phyloP scores from a whole-genome alignment of 2,797 vertebrate genomes.

The Microcaecilia unicolor region DNA sequence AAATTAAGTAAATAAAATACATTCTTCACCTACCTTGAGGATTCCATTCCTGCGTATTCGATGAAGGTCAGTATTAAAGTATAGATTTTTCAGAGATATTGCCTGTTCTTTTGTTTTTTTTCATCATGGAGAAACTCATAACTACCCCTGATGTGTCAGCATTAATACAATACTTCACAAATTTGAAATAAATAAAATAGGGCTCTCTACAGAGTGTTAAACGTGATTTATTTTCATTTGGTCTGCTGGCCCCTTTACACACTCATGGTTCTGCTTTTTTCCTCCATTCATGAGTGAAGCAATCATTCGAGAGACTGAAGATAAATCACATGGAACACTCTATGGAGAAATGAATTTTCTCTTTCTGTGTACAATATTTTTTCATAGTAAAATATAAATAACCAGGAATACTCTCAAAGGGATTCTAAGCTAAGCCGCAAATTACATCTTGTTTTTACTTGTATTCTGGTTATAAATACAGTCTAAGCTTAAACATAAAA shows the following conservation, averaged over 20 bases:
- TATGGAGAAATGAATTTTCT: slow-evolving; percentile 15
- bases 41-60: too few relatives aligned
- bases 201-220: slow-evolving; percentile 12
- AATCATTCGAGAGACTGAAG: slow-evolving; percentile 4
- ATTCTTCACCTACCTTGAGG: too few relatives aligned
- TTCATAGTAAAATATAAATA: slow-evolving; percentile 16
- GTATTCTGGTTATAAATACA: too few relatives aligned
- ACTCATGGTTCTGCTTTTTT: slow-evolving; percentile 9
- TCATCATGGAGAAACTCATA: too few relatives aligned
- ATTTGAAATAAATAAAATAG: slow-evolving; percentile 5
- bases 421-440: too few relatives aligned
- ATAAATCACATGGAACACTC: slow-evolving; percentile 15
- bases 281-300: slow-evolving; percentile 13
- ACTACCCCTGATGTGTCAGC: too few relatives aligned
- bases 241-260: slow-evolving; percentile 17
- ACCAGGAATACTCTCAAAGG: slow-evolving; percentile 8
- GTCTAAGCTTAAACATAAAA: not conserved
- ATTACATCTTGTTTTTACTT: too few relatives aligned
- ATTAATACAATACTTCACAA: too few relatives aligned
- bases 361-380: slow-evolving; percentile 16
- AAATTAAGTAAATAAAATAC: too few relatives aligned
- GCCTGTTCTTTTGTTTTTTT: too few relatives aligned
- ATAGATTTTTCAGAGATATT: too few relatives aligned
- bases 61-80: too few relatives aligned
- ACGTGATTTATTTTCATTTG: slow-evolving; percentile 18